These are phyloP conservation scores for Sminthurinus signatus DNA, from an alignment of 1,140 invertebrate species.

Conservation along the genomic window DNA sequence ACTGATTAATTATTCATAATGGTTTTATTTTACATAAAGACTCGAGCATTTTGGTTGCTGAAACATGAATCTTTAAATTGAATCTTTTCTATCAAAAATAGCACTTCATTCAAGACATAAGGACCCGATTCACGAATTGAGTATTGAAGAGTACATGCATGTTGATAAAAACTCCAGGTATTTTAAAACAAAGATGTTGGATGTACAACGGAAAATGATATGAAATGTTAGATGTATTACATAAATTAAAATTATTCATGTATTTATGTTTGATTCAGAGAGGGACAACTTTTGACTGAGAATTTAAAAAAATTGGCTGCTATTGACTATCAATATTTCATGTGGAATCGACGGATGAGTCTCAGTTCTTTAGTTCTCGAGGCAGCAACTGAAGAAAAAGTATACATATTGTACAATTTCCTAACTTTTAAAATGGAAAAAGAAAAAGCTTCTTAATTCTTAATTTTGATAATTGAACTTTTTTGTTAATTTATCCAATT, in stretches of 20 bases:
- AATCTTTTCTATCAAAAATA: too few relatives aligned
- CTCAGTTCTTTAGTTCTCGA: conserved; percentile 5
- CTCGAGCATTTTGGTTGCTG: too few relatives aligned
- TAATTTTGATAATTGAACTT: not conserved
- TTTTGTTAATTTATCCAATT: not conserved
- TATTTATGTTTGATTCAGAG: too few relatives aligned
- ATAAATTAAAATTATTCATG: too few relatives aligned
- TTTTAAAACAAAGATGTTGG: not conserved
- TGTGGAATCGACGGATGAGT: conserved; percentile 22
- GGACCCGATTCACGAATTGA: conserved; percentile 1
- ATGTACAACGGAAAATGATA: too few relatives aligned
- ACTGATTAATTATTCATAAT: too few relatives aligned
- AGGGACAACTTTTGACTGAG: conserved; percentile 8
- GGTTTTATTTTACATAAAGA: too few relatives aligned
- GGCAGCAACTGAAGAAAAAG: conserved; percentile 1
- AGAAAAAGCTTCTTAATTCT: not conserved
- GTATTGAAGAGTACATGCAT: conserved; percentile 28
- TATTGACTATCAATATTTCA: conserved; percentile 28
- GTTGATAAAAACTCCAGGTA: conserved; percentile 15
- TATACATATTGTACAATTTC: not conserved
- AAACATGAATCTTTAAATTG: too few relatives aligned
- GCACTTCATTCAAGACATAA: not conserved
- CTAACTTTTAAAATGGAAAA: not conserved
- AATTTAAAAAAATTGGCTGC: conserved; percentile 26
- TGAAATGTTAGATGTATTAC: too few relatives aligned